Evolutionary conservation across 2,797 vertebrate genomes (phyloP).

Genomic region (Esox masquinongy): DNA sequence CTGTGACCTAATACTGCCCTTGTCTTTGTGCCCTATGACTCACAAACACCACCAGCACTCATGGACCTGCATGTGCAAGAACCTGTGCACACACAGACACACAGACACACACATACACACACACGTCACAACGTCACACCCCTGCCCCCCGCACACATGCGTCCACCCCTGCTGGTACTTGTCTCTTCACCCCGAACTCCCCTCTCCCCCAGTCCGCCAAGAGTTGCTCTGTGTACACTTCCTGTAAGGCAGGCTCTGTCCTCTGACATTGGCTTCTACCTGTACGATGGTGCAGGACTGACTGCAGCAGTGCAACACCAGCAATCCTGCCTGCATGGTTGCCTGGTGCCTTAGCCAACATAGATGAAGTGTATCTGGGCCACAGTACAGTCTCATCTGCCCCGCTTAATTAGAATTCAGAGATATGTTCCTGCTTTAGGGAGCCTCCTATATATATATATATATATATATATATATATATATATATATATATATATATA

Average conservation of each 20-base stretch:
- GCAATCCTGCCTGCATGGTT: neutral
- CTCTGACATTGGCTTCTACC: neutral
- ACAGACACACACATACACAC: neutral
- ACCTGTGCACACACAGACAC: neutral
- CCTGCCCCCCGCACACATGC: neutral
- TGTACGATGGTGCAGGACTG: conserved; percentile 56
- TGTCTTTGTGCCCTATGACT: conserved; percentile 3
- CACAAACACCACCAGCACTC: neutral
- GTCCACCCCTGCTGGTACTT: too few species aligned
- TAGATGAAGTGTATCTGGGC: conserved; percentile 68
- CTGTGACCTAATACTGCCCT: conserved; percentile 29
- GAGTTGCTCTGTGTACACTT: conserved; percentile 3
- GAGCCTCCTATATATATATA: conserved; percentile 65
- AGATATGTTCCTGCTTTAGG: conserved; percentile 55
- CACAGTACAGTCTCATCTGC: conserved; percentile 62
- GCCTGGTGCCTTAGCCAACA: conserved; percentile 41
- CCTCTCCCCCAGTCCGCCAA: conserved; percentile 19
- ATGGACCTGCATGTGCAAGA: neutral
- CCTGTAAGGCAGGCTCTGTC: neutral
- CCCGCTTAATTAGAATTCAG: conserved; percentile 71
- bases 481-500: conserved; percentile 70
- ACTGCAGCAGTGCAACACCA: conserved; percentile 25
- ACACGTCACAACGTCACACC: neutral
- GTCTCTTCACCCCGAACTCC: neutral
- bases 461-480: conserved; percentile 66